Percentiles rank a stretch among this genome's conserved stretches.
phyloP scores from a whole-genome alignment of 2,797 vertebrate genomes.

The Taeniopygia guttata region DNA sequence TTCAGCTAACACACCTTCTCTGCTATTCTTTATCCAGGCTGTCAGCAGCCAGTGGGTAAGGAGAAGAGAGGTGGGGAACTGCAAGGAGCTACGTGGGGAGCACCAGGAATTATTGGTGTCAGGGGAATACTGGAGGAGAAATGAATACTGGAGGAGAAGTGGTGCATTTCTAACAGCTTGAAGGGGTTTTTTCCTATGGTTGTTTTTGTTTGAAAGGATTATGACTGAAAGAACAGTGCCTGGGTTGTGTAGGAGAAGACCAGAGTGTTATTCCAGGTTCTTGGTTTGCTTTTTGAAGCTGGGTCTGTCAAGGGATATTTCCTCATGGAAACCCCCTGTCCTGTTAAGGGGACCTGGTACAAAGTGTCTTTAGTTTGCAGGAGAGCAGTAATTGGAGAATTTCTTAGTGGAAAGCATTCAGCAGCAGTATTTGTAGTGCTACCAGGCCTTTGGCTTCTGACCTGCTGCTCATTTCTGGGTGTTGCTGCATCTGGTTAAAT shows the following conservation, averaged over 20 bases:
- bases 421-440: background rate
- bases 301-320: background rate
- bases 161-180: background rate
- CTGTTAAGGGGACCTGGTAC: background rate
- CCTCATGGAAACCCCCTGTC: background rate
- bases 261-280: background rate
- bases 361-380: background rate
- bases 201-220: background rate
- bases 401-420: background rate
- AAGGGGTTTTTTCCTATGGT: background rate
- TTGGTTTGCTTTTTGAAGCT: background rate
- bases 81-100: background rate
- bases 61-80: background rate
- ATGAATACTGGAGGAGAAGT: background rate
- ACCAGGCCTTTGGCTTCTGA: background rate
- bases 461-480: background rate
- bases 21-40: conserved; percentile 23
- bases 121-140: background rate
- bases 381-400: background rate
- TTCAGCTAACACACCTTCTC: background rate
- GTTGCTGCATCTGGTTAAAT: background rate
- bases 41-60: background rate
- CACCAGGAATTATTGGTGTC: background rate
- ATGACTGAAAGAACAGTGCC: background rate
- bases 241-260: background rate